Evolutionary conservation across 2,797 vertebrate species (phyloP), one percentile per base, ranked within the genome.

Genomic region (Momotus momota): DNA sequence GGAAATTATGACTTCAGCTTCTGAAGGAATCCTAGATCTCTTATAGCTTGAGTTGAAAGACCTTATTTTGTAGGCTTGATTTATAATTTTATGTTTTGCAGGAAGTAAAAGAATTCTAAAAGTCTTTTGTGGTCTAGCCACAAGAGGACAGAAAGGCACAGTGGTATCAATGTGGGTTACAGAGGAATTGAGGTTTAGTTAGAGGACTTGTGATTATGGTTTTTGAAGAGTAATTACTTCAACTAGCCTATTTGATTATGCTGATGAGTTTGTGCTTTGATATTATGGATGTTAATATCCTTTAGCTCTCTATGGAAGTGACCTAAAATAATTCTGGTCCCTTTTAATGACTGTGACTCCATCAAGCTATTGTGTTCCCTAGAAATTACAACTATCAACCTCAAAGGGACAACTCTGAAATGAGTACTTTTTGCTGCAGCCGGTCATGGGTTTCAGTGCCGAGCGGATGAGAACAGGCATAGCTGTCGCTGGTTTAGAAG

Each of bases 201-300:
- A 55, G 61, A 94, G 54, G 43, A 83, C 40, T 58, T 72, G 46
- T 67, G 64, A 70, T 90, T 57, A 74, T 48, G 54, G 21, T 51
- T 95, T 96, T 88, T 88, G 58, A 92, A 75, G 65, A 86, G 51
- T 91, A 96, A 94, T 95, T 94, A 75, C 38, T 83, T 83, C 65
- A 94, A 87, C 57, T 86, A 86, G 38, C 40, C 54, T 83, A 13
- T 92, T 91, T 94, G 72, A 93, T 94, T 91, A 88, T 83, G 35
- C 74, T 88, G 86, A 95, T 92, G 89, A 93, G 77, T 94, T 94
- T 89, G 26, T 83, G 55, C 81, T 94, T 95, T 88, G 86, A 78
- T 92, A 93, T 86, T 69, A 64, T 1, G 9, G 65, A 54, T 90
- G 61, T 71, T 93, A 94, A 94, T 93, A 89, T 87, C n/a, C 65